Percentiles rank a stretch among this genome's conserved stretches.
Evolutionary conservation across 2,113 vertebrate genomes (phyloP).

Genomic region (Eolophus roseicapilla): DNA sequence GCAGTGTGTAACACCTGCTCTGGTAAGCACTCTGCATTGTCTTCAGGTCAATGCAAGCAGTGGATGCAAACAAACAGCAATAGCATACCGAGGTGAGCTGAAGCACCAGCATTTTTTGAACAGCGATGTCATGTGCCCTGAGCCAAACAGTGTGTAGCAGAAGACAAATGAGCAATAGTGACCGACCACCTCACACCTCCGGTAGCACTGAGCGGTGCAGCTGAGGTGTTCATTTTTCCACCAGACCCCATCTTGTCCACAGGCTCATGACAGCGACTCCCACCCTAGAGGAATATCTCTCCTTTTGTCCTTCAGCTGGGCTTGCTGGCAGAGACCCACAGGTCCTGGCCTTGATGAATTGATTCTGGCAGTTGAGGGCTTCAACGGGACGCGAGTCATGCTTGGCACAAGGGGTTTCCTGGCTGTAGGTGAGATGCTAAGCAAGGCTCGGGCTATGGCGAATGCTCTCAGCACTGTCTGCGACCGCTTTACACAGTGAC

Average conservation of each 20-base stretch:
- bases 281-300: background rate
- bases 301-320: background rate
- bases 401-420: background rate
- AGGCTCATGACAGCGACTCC: background rate
- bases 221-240: background rate
- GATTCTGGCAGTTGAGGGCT: background rate
- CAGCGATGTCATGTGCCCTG: background rate
- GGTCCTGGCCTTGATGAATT: background rate
- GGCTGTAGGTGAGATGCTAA: background rate
- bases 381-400: background rate
- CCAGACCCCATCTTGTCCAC: background rate
- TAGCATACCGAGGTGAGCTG: accelerated
- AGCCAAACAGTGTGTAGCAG: background rate
- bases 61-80: background rate
- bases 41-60: background rate
- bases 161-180: background rate
- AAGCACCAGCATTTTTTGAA: background rate
- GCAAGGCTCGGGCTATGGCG: background rate
- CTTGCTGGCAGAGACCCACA: background rate
- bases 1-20: background rate
- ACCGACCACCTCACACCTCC: background rate
- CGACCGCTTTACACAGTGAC: background rate
- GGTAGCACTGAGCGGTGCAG: background rate
- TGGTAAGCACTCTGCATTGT: background rate
- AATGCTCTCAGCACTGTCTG: background rate